Base-by-base conservation (phyloP, 2,888 invertebrate species). In the Drosophila kambysellisi region DNA sequence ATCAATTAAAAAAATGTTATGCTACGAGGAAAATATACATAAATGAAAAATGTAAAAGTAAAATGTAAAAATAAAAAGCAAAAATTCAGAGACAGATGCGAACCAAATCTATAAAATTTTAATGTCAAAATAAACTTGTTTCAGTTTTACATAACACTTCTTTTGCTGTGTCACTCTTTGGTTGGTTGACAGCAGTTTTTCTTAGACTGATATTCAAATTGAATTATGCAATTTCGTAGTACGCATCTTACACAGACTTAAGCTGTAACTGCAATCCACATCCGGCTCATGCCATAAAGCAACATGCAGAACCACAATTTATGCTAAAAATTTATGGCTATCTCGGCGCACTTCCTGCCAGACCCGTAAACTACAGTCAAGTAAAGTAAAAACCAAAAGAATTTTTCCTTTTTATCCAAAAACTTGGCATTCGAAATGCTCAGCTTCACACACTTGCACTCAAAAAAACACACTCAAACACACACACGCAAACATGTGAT, bases 291-390 rank as follows among this genome's bases (percentile, higher is more conserved):
- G 83, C 83, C 81, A 83, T 88, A 86, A 88, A 88, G 71, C 74
- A 63, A 83, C 81, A 80, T 72, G 60, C 76, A 71, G 46, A 71
- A 20, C 70, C 72, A 75, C 78, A 76, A 83, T 89, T 87, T 87
- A 89, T 89, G 87, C 82, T 81, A 65, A 74, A 25, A 85, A 89
- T 86, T 85, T 86, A 86, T 88, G 65, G 83, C 74, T 70, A 66
- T 60, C 70, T 75, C 70, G 74, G 74, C 70, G 77, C 74, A 88
- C 86, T 88, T 85, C 89, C 84, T 83, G 64, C 54, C 25, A 63
- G 41, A 37, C 15, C 54, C 56, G 41, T 35, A 30, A 69, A 70
- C n/a, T 50, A 58, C 41, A 62, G n/a, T 64, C 37, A 65, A 61
- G 37, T 53, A 62, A 71, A 81, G 66, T 72, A 72, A 78, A 56